Base-by-base conservation (phyloP, 2,113 vertebrate genomes). In the Pagrus major region DNA sequence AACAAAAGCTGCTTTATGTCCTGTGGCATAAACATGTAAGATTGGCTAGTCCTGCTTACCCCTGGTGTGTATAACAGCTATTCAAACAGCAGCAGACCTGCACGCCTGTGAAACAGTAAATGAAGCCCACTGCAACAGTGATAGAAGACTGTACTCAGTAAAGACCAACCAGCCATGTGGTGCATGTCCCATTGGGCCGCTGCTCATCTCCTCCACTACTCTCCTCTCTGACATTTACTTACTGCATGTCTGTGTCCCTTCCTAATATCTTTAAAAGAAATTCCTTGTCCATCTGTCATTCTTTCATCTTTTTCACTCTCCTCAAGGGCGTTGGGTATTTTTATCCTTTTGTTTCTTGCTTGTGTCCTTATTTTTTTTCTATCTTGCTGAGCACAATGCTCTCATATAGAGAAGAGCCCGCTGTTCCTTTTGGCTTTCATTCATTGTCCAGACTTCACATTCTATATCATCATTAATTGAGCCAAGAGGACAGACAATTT, bases 251-350 rank as follows among this genome's bases (percentile, higher is more conserved):
- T 72, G 67, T 87, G 82, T 86, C 82, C 71, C 41, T 42, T 74
- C 87, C 85, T 87, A 87, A 92, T 87, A 88, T 88, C 82, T 90
- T 92, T 85, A 78, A 90, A 87, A 80, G 56, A 90, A 76, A 85
- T 81, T 56, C 58, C 80, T 79, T 81, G 77, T 85, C 88, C 86
- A 92, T 92, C 91, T 90, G 88, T 91, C 89, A 88, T 86, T 89
- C 89, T 88, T 82, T 80, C 86, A 89, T 87, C 63, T 84, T 18
- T 80, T 87, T 64, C 56, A 78, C 78, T 85, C 67, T 76, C 89
- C 90, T 85, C 49, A 88, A 89, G 91, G 89, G 78, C 51, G 33
- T 65, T 49, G 41, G 78, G 49, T 89, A 87, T 91, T 86, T 90
- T 81, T 78, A 71, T 75, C 56, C 59, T 72, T 66, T 80, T 81